Evolutionary conservation across 2,797 vertebrate genomes (phyloP).

Genomic region (Micrastur ruficollis): DNA sequence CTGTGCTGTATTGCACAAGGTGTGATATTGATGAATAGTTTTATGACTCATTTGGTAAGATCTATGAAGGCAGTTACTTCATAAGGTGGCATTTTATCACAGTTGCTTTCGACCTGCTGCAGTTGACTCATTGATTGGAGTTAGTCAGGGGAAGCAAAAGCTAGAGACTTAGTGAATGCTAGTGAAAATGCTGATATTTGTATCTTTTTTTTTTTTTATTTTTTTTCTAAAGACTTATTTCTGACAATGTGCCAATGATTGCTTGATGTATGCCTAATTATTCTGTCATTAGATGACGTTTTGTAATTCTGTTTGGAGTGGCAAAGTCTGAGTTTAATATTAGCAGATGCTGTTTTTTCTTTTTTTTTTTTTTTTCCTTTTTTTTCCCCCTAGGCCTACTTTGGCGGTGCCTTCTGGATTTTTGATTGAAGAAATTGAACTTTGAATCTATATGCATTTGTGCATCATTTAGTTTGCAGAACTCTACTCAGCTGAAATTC

Average conservation of each 20-base stretch:
- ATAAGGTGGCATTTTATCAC: constrained; percentile 69
- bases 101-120: constrained; percentile 40
- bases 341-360: background rate
- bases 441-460: background rate
- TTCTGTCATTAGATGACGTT: constrained; percentile 26
- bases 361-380: no score
- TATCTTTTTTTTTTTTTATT: background rate
- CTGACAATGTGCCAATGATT: background rate
- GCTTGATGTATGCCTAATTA: constrained; percentile 36
- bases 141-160: constrained; percentile 17
- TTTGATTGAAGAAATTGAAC: constrained; percentile 19
- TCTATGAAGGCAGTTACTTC: constrained; percentile 69
- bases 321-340: background rate
- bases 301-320: background rate
- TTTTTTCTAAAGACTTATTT: background rate
- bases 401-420: background rate
- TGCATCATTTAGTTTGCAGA: constrained; percentile 21
- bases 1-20: background rate
- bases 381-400: background rate
- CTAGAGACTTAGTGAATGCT: background rate
- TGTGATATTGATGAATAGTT: constrained; percentile 66
- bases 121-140: constrained; percentile 67
- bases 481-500: constrained; percentile 31
- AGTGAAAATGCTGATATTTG: constrained; percentile 4
- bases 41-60: constrained; percentile 68